A percentile compares a stretch with the other conserved stretches of the same genome.
These are phyloP conservation scores for Spilarctia lutea DNA, from an alignment of 2,888 invertebrate genomes.

Conservation along the genomic window DNA sequence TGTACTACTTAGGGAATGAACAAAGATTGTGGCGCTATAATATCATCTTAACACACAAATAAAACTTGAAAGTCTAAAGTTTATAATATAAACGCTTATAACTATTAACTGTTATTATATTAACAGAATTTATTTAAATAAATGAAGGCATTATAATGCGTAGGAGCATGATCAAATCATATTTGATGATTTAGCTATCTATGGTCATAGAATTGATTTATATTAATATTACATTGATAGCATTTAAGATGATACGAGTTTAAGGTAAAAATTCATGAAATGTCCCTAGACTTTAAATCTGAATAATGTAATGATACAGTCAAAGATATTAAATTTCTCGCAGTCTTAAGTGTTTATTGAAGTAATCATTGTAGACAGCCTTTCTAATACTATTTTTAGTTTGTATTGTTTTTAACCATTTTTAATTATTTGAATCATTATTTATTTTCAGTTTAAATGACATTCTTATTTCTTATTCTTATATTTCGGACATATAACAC, in stretches of 20 bases:
- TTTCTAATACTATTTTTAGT: too few relatives aligned
- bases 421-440: too few relatives aligned
- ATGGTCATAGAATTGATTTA: background rate
- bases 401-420: too few relatives aligned
- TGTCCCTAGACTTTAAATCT: background rate
- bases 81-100: background rate
- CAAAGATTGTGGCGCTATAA: constrained; percentile 6
- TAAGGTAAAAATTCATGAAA: background rate
- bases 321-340: background rate
- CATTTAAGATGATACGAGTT: background rate
- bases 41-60: background rate
- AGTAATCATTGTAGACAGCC: background rate
- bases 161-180: background rate
- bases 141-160: background rate
- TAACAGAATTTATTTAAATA: background rate
- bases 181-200: background rate
- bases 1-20: constrained; percentile 31
- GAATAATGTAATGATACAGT: background rate
- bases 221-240: background rate
- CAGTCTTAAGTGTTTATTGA: background rate
- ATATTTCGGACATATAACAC: too few relatives aligned
- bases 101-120: background rate
- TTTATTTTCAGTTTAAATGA: too few relatives aligned
- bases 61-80: background rate
- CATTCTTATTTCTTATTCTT: too few relatives aligned